Evolutionary conservation across 92 coral and sea anemone genomes (phyloP).

Genomic region (Porites cylindrica): DNA sequence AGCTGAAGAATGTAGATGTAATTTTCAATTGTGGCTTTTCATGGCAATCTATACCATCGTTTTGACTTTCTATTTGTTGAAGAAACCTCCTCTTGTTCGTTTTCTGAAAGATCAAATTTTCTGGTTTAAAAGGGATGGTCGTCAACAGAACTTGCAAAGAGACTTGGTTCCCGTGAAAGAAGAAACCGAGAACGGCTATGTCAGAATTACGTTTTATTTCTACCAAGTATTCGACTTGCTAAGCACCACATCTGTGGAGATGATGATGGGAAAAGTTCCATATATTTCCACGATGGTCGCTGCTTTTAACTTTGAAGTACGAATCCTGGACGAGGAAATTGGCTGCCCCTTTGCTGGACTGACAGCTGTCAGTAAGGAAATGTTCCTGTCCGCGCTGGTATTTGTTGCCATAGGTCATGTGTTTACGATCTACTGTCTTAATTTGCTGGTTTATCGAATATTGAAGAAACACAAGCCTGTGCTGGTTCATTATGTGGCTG

Average conservation of each 20-base stretch:
- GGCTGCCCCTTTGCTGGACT: conserved; percentile 83
- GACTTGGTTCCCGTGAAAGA: background rate
- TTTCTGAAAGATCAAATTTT: conserved; percentile 20
- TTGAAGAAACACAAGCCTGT: conserved; percentile 25
- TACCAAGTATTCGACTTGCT: conserved; percentile 59
- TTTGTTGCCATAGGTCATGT: conserved; percentile 40
- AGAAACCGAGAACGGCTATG: conserved; percentile 28
- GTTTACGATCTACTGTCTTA: conserved; percentile 38
- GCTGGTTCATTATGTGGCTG: conserved; percentile 54
- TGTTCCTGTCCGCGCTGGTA: conserved; percentile 51
- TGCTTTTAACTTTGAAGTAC: conserved; percentile 57
- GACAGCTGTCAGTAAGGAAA: conserved; percentile 68
- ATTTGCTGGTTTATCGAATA: conserved; percentile 24
- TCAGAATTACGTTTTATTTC: conserved; percentile 58
- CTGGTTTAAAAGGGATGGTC: conserved; percentile 21
- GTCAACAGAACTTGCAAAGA: background rate
- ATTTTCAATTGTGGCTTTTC: background rate
- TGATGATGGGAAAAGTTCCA: background rate
- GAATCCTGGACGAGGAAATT: conserved; percentile 30
- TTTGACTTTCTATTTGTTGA: conserved; percentile 13
- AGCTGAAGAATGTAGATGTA: conserved; percentile 12
- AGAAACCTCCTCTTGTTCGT: conserved; percentile 21
- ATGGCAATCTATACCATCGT: conserved; percentile 1
- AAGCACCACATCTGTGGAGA: conserved; percentile 11
- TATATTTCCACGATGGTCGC: conserved; percentile 35